Evolutionary conservation across 2,888 invertebrate genomes (phyloP).

Genomic region (Torymus aiolomorphi): DNA sequence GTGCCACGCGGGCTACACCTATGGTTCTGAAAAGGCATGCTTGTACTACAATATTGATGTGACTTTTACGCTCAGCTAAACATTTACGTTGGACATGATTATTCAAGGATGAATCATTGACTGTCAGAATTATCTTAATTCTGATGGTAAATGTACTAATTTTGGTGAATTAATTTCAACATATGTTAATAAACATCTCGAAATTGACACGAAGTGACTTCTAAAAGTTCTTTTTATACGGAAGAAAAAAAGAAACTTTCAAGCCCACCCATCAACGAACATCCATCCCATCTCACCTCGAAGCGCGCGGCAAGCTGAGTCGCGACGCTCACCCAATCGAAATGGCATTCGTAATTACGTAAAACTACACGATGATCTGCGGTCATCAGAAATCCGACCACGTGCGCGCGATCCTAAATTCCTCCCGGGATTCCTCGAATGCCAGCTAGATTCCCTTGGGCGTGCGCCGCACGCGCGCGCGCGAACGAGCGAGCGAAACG

Average conservation of each 20-base stretch:
- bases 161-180: no score
- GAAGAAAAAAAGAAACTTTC: no score
- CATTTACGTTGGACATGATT: not conserved
- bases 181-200: no score
- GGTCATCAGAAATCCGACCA: not conserved
- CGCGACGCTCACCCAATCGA: constrained; percentile 1
- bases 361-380: constrained; percentile 17
- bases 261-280: no score
- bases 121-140: no score
- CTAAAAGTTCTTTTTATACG: no score
- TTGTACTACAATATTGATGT: constrained; percentile 11
- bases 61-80: not conserved
- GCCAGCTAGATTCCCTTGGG: constrained; percentile 46
- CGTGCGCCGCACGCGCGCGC: not conserved
- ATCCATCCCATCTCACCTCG: no score
- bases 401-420: constrained; percentile 16
- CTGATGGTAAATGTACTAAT: no score
- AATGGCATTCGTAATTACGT: constrained; percentile 41
- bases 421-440: constrained; percentile 56
- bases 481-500: not conserved
- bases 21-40: not conserved
- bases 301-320: not conserved
- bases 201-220: no score
- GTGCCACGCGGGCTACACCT: not conserved
- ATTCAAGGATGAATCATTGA: constrained; percentile 9